Conservation (phyloP, 1,140 invertebrate species). For the Anoplophora glabripennis region DNA sequence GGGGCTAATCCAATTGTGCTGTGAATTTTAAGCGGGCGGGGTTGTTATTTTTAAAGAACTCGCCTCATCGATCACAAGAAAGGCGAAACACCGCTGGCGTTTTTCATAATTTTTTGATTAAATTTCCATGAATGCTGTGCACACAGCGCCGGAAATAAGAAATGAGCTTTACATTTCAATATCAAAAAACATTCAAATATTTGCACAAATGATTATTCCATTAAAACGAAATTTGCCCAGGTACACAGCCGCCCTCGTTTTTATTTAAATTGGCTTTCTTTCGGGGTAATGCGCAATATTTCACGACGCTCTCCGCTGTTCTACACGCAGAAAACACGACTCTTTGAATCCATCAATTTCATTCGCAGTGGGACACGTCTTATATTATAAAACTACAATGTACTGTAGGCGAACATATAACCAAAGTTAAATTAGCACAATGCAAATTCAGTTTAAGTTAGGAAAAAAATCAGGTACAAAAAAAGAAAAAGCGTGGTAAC, state of each 20-base stretch:
- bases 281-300: conserved; percentile 27
- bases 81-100: conserved; percentile 34
- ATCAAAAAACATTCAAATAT: conserved; percentile 51
- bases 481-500: too few relatives aligned
- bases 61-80: conserved; percentile 32
- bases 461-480: too few relatives aligned
- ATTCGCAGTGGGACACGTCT: neutral
- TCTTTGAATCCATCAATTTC: conserved; percentile 3
- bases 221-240: conserved; percentile 51
- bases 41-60: conserved; percentile 18
- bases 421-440: too few relatives aligned
- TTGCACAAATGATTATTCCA: conserved; percentile 51
- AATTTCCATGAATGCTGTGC: conserved; percentile 46
- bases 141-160: conserved; percentile 42
- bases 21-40: conserved; percentile 9
- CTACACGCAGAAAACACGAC: conserved; percentile 18
- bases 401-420: too few relatives aligned
- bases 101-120: conserved; percentile 49
- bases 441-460: too few relatives aligned
- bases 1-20: conserved; percentile 15
- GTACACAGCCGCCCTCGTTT: conserved; percentile 36
- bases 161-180: conserved; percentile 46
- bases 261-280: conserved; percentile 41
- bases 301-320: conserved; percentile 25
- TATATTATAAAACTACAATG: too few relatives aligned